A percentile compares a stretch with the other conserved stretches of the same genome.
Evolutionary conservation across 2,797 vertebrate species (phyloP).

Genomic region (Myiotriccus ornatus): DNA sequence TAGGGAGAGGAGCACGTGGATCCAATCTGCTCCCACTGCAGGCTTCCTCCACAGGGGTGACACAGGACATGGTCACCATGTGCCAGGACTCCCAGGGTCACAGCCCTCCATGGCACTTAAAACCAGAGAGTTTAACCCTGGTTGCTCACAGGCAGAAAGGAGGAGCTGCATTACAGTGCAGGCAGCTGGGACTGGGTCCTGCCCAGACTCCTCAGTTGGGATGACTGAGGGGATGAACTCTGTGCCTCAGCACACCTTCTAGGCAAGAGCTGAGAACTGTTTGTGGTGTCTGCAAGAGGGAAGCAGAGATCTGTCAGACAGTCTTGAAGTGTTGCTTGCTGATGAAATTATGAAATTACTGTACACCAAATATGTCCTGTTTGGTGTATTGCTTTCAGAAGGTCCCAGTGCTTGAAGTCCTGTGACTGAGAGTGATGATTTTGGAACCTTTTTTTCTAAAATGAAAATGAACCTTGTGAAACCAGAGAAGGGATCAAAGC

Average conservation of each 20-base stretch:
- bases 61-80: background rate
- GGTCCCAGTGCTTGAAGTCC: background rate
- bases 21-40: background rate
- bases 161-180: background rate
- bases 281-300: background rate
- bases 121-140: background rate
- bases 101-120: background rate
- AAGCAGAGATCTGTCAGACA: background rate
- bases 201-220: background rate
- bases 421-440: background rate
- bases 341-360: background rate
- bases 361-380: background rate
- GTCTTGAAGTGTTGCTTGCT: background rate
- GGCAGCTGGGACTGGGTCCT: background rate
- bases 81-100: conserved; percentile 1
- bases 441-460: background rate
- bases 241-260: background rate
- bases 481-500: background rate
- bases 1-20: background rate
- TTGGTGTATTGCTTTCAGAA: background rate
- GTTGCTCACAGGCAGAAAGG: background rate
- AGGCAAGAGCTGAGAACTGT: background rate
- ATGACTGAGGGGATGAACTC: background rate
- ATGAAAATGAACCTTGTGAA: background rate
- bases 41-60: background rate